These are phyloP conservation scores for Pardosa pseudoannulata DNA, from an alignment of 2,888 invertebrate genomes.

Conservation along the genomic window DNA sequence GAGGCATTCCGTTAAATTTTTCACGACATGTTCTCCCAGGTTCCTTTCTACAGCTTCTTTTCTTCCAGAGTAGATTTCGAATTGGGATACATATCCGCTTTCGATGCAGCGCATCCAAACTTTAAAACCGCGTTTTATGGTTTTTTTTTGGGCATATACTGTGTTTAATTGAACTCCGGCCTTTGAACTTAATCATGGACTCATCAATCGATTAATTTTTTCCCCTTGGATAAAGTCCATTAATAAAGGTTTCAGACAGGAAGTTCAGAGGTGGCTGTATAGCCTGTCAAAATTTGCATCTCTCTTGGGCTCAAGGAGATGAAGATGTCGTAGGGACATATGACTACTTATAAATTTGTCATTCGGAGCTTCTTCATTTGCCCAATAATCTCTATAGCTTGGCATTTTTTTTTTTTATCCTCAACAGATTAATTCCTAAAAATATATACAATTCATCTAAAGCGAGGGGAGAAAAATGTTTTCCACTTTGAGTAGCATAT, in stretches of 20 bases:
- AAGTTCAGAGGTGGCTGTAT: not conserved
- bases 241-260: not conserved
- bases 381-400: not conserved
- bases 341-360: not conserved
- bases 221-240: not conserved
- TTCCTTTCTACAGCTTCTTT: not conserved
- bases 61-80: conserved; percentile 28
- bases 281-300: not conserved
- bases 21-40: conserved; percentile 21
- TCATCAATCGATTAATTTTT: conserved; percentile 28
- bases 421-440: not conserved
- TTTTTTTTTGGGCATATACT: conserved; percentile 20
- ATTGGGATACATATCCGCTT: conserved; percentile 16
- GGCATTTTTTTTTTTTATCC: not conserved
- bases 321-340: not conserved
- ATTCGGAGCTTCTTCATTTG: not conserved
- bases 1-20: not conserved
- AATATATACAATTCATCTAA: not conserved
- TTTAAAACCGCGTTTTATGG: conserved; percentile 41
- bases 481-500: not conserved
- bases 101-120: conserved; percentile 23
- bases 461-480: not conserved
- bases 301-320: not conserved
- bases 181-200: conserved; percentile 28
- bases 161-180: conserved; percentile 22